A percentile compares a stretch with the other conserved stretches of the same genome.
Evolutionary conservation across 2,797 vertebrate species (phyloP).

Genomic region (Siniperca undulata): DNA sequence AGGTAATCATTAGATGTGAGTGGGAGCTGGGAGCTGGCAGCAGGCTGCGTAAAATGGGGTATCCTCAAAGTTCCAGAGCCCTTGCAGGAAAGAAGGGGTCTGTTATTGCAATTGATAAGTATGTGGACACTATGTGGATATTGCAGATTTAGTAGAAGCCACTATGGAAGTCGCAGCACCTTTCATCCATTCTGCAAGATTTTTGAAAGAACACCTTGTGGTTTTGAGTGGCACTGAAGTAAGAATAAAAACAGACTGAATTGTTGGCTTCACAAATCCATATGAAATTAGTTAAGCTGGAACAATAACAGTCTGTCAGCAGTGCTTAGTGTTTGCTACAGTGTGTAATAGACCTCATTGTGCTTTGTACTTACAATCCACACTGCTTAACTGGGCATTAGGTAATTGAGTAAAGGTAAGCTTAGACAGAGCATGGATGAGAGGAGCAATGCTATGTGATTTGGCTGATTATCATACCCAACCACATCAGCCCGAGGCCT

Average conservation of each 20-base stretch:
- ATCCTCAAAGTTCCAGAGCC: conserved; percentile 66
- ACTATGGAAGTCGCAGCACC: neutral
- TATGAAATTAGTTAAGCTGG: conserved; percentile 51
- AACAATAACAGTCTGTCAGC: conserved; percentile 58
- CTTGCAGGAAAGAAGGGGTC: conserved; percentile 49
- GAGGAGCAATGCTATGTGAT: conserved; percentile 48
- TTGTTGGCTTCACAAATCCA: conserved; percentile 37
- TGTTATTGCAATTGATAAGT: conserved; percentile 51
- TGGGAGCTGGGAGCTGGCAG: conserved; percentile 75
- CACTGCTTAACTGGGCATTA: conserved; percentile 33
- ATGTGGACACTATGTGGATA: conserved; percentile 31
- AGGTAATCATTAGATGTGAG: conserved; percentile 80
- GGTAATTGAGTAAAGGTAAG: conserved; percentile 41
- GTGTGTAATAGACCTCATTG: conserved; percentile 38
- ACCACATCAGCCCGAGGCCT: conserved; percentile 51
- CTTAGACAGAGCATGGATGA: conserved; percentile 49
- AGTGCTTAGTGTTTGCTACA: conserved; percentile 34
- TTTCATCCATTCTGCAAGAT: conserved; percentile 6
- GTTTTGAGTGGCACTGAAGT: conserved; percentile 23
- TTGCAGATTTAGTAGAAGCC: conserved; percentile 11
- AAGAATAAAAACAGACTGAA: conserved; percentile 23
- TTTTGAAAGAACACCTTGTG: conserved; percentile 8
- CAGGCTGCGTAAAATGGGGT: conserved; percentile 63
- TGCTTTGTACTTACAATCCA: conserved; percentile 16
- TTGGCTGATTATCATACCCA: conserved; percentile 47